Conservation (phyloP, 2,888 invertebrate species). For the Anarsia innoxiella region DNA sequence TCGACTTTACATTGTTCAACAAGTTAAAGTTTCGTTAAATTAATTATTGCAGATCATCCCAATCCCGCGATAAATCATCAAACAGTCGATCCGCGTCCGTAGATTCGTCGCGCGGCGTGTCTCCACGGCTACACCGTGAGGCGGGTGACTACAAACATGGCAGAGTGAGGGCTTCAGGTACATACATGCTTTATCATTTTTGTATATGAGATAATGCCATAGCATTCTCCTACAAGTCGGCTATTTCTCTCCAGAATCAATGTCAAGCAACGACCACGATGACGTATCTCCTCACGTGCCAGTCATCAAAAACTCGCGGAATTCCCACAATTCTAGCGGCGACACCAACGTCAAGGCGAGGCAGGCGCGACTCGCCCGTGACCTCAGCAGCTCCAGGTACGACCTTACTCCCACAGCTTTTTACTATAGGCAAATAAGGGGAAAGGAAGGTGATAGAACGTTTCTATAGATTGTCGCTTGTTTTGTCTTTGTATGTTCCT, state of each 20-base stretch:
- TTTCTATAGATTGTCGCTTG: no score
- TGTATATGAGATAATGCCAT: background rate
- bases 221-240: background rate
- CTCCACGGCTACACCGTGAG: slow-evolving; percentile 52
- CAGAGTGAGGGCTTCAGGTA: slow-evolving; percentile 59
- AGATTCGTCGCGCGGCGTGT: slow-evolving; percentile 62
- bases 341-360: slow-evolving; percentile 62
- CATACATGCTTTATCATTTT: background rate
- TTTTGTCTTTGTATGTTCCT: no score
- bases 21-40: no score
- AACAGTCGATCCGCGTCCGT: slow-evolving; percentile 70
- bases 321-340: slow-evolving; percentile 47
- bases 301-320: slow-evolving; percentile 53
- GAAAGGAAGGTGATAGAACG: no score
- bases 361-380: slow-evolving; percentile 63
- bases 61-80: slow-evolving; percentile 81
- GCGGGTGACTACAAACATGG: slow-evolving; percentile 51
- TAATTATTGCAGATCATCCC: slow-evolving; percentile 69
- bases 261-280: slow-evolving; percentile 62
- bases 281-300: slow-evolving; percentile 59
- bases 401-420: slow-evolving; percentile 5
- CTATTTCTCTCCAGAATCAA: slow-evolving; percentile 43
- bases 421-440: slow-evolving; percentile 57
- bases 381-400: slow-evolving; percentile 61
- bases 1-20: no score